These are phyloP conservation scores for Chionoecetes opilio DNA, from an alignment of 1,140 invertebrate genomes.

Conservation along the genomic window DNA sequence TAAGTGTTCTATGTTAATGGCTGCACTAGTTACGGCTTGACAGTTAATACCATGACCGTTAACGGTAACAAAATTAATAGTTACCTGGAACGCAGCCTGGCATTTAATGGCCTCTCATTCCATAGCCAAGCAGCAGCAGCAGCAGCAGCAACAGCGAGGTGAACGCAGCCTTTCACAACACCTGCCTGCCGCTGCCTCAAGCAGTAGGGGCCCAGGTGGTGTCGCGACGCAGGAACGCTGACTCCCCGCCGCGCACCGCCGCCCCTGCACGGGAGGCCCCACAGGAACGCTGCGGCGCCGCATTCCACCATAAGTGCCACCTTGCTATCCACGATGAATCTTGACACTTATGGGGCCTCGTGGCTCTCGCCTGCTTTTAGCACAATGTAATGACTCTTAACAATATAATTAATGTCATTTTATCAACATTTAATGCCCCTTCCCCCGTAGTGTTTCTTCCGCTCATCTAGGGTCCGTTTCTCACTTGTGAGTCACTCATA, in stretches of 20 bases:
- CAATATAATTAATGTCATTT: slow-evolving; percentile 7
- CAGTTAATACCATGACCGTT: background rate
- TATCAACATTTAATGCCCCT: slow-evolving; percentile 20
- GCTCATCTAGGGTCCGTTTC: slow-evolving; percentile 3
- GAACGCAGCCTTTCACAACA: background rate
- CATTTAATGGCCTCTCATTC: too few relatives aligned
- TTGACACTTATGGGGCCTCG: background rate
- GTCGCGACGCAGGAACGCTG: background rate
- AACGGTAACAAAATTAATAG: background rate
- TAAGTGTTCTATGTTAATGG: background rate
- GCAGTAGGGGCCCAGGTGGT: background rate
- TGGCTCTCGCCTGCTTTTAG: background rate
- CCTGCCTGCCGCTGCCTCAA: background rate
- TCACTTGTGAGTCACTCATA: background rate
- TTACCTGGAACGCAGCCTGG: background rate
- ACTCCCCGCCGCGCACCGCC: background rate
- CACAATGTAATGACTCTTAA: background rate
- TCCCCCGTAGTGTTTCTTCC: background rate
- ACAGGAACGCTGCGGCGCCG: background rate
- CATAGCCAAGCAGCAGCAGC: too few relatives aligned
- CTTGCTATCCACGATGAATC: slow-evolving; percentile 28
- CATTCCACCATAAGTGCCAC: slow-evolving; percentile 2
- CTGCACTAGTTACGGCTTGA: background rate
- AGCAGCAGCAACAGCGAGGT: background rate
- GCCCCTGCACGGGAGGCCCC: background rate